These are phyloP conservation scores for Pachypeltis micranthus DNA, from an alignment of 1,140 invertebrate genomes.

Conservation along the genomic window DNA sequence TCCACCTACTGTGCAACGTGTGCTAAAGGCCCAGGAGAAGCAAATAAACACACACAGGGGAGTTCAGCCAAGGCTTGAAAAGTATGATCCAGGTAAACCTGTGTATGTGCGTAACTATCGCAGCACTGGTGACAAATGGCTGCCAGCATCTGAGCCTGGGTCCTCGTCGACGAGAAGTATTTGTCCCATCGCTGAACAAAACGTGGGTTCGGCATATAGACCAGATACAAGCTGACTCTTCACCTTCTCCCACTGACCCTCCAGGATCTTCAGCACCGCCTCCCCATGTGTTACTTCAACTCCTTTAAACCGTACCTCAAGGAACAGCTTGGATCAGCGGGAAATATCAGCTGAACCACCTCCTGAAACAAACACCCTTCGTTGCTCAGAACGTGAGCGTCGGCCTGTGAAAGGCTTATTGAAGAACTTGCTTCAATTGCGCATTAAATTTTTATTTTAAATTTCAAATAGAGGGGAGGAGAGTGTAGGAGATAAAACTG, in stretches of 20 bases:
- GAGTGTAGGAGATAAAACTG: too few species aligned
- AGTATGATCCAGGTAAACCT: neutral
- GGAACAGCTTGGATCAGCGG: too few species aligned
- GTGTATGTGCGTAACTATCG: constrained; percentile 8
- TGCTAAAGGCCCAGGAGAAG: neutral
- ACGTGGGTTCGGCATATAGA: neutral
- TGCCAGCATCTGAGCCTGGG: neutral
- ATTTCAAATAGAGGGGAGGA: neutral
- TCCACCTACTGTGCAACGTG: too few species aligned
- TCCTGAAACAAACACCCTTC: too few species aligned
- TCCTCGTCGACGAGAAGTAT: neutral
- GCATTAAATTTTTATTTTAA: neutral
- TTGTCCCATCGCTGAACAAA: neutral
- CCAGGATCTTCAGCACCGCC: too few species aligned
- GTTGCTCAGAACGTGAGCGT: too few species aligned
- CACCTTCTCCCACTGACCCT: too few species aligned
- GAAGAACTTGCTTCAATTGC: too few species aligned
- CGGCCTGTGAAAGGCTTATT: too few species aligned
- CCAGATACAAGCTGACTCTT: too few species aligned
- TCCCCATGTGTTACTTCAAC: neutral
- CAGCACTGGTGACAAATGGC: neutral
- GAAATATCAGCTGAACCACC: too few species aligned
- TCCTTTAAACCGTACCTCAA: neutral
- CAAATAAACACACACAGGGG: neutral
- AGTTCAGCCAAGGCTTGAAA: neutral